Conservation (phyloP, 2,113 vertebrate genomes). For the Equus quagga region DNA sequence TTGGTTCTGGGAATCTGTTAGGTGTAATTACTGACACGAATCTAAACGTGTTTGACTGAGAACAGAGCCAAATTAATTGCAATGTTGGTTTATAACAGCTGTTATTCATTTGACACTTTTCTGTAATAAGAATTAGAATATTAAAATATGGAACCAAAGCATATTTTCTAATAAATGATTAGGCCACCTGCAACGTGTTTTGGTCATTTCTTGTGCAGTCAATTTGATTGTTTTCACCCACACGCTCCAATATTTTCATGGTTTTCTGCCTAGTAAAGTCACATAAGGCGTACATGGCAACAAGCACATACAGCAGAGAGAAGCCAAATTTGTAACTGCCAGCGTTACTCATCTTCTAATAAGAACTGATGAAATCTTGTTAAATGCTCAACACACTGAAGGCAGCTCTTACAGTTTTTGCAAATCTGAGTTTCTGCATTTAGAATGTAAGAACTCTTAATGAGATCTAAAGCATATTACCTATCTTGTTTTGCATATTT, state of each 20-base stretch:
- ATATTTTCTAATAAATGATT: slow-evolving; percentile 60
- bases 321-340: slow-evolving; percentile 58
- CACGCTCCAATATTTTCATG: slow-evolving; percentile 24
- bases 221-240: slow-evolving; percentile 46
- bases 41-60: slow-evolving; percentile 54
- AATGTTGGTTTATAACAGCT: slow-evolving; percentile 63
- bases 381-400: slow-evolving; percentile 58
- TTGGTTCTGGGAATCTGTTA: slow-evolving; percentile 64
- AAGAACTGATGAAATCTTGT: slow-evolving; percentile 37
- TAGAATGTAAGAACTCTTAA: slow-evolving; percentile 71
- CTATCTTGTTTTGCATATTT: slow-evolving; percentile 54
- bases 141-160: slow-evolving; percentile 56
- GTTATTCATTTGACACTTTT: slow-evolving; percentile 64
- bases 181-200: slow-evolving; percentile 30
- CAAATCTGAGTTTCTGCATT: slow-evolving; percentile 68
- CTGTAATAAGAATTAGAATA: slow-evolving; percentile 55
- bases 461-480: slow-evolving; percentile 68
- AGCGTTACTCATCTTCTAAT: slow-evolving; percentile 24
- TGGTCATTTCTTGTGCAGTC: slow-evolving; percentile 43
- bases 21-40: slow-evolving; percentile 70
- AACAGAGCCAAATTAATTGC: slow-evolving; percentile 69
- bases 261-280: slow-evolving; percentile 29
- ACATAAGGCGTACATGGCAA: neutral
- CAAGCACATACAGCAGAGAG: neutral
- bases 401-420: slow-evolving; percentile 53